Base-by-base conservation (phyloP, 2,113 vertebrate genomes). In the Poecile atricapillus region DNA sequence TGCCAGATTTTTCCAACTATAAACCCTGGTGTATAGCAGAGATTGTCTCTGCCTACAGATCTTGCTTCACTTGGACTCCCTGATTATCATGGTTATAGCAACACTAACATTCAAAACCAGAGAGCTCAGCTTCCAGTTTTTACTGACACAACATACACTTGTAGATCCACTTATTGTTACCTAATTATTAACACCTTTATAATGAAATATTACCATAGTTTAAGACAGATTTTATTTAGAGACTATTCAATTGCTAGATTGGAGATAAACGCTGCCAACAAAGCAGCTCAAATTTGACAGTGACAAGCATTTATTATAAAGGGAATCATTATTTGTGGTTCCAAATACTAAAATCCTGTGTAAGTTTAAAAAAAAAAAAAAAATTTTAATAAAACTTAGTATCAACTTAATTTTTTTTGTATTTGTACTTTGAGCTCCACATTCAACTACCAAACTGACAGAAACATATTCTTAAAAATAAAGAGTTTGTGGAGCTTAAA, bases 1-100 rank as follows among this genome's bases (percentile, higher is more conserved):
- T 91, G 94, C 78, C 90, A 73, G 78, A 14, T 83, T 93, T 93
- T 94, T 88, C 85, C 90, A 93, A 37, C 79, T 58, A 15, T 21
- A 83, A 82, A 25, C 21, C 8, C 20, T 78, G 28, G 52, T 4
- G 25, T 21, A 15, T 0, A 37, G 78, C 60, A 65, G 62, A 91
- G 70, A 71, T 23, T 49, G 55, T n/a, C 55, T 73, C 80, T 77
- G 65, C 62, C 78, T 31, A 52, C 52, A 82, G 77, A 78, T 44
- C 62, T 56, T 15, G 35, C 43, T 67, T 82, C 52, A 16, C 69
- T 23, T 21, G 63, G 47, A 33, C 67, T 88, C 44, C 33, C 37
- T 17, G 25, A 33, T 65, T 10, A 21, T 30, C 23, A 9, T 0
- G 19, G 65, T 41, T 79, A 7, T 21, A 67, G 39, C 59, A 81